Base-by-base conservation (phyloP, 2,113 vertebrate genomes). In the Mus pahari region DNA sequence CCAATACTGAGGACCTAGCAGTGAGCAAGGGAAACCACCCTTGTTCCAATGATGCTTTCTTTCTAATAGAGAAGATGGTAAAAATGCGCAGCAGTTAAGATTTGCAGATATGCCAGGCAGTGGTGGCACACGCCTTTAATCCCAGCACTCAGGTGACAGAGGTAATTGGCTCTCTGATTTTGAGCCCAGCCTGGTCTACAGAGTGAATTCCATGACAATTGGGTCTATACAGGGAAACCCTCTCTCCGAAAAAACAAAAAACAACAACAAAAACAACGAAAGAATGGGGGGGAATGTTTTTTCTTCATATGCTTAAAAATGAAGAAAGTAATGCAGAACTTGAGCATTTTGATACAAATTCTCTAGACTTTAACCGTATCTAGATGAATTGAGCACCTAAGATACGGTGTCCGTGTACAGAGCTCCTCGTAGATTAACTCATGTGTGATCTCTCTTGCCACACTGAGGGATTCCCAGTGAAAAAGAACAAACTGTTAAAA, bases 51-150 rank as follows among this genome's bases (percentile, higher is more conserved):
- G 31, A 16, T 50, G 7, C 33, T 73, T 68, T 19, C n/a, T 5
- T 88, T 87, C 33, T 87, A 64, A 33, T 78, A 62, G 31, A n/a
- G 58, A 28, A 78, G 50, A 36, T 78, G 50, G 60, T 90, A 26
- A 83, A n/a, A 73, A 81, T 70, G 28, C 36, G 64, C 53, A 87
- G 64, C 53, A 87, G 26, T 66, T 70, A 53, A 82, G 26, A 74
- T 73, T 92, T 95, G 77, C 62, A 88, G 39, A 22, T 90, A 83
- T 42, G 70, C 13, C 70, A n/a, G 70, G 70, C 36, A n/a, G 13
- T 71, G 70, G 16, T 71, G 70, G 70, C 16, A 3, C 16, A 71
- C 2, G 7, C 70, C 36, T 8, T 19, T 71, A 71, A n/a, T 71
- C 33, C 70, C 17, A 71, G 68, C 16, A 71, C 68, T 71, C 17